A percentile compares a stretch with the other conserved stretches of the same genome.
Conservation (phyloP, 2,113 vertebrate species). For the Lagopus muta region DNA sequence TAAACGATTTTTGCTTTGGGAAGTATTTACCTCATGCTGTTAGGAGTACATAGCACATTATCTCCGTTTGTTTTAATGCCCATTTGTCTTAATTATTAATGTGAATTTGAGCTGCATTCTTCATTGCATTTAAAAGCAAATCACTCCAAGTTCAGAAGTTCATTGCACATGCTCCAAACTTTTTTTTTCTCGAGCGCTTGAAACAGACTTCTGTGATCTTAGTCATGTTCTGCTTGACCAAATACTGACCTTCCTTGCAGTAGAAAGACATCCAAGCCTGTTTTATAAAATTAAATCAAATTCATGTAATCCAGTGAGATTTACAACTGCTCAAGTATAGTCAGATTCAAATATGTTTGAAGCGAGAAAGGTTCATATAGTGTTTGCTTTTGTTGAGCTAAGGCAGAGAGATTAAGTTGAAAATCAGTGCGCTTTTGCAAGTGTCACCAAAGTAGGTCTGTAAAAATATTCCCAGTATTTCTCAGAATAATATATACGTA, state of each 20-base stretch:
- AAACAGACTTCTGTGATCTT: conserved; percentile 54
- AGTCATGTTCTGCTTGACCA: conserved; percentile 71
- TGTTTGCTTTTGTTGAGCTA: conserved; percentile 32
- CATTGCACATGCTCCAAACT: conserved; percentile 58
- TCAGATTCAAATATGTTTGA: conserved; percentile 44
- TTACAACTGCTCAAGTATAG: conserved; percentile 50
- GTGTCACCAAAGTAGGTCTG: not conserved
- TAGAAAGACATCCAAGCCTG: conserved; percentile 57
- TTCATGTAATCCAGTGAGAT: conserved; percentile 61
- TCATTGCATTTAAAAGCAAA: conserved; percentile 30
- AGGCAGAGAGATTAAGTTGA: not conserved
- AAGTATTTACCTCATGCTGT: conserved; percentile 59
- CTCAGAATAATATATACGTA: not conserved
- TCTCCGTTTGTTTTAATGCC: conserved; percentile 79
- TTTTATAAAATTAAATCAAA: conserved; percentile 71
- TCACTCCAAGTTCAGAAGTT: conserved; percentile 78
- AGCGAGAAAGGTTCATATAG: conserved; percentile 5
- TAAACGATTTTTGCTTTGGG: conserved; percentile 40
- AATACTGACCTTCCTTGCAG: conserved; percentile 66
- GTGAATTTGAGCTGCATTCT: conserved; percentile 53
- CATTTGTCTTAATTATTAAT: conserved; percentile 75
- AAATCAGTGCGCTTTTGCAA: not conserved
- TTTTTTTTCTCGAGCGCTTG: conserved; percentile 54
- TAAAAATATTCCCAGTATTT: conserved; percentile 14
- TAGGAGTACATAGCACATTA: conserved; percentile 66